Conservation (phyloP, 2,113 vertebrate genomes). For the Elephas maximus region DNA sequence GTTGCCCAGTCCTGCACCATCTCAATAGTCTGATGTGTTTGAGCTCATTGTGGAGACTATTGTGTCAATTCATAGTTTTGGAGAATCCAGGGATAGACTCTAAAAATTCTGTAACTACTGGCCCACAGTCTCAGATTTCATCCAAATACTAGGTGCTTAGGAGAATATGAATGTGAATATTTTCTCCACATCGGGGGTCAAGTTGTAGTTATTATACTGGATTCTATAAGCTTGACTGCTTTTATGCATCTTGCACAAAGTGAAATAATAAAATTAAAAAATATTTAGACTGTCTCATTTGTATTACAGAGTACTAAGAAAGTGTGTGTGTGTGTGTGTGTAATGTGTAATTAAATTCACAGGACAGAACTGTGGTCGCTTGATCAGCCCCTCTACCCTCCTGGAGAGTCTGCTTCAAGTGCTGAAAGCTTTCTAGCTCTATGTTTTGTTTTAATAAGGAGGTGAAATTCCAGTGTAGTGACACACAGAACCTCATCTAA, state of each 20-base stretch:
- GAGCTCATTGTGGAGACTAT: neutral
- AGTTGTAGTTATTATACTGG: neutral
- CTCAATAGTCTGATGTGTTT: neutral
- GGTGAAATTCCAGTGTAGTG: neutral
- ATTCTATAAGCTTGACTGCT: neutral
- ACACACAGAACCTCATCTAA: neutral
- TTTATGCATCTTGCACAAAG: neutral
- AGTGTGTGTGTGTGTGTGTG: neutral
- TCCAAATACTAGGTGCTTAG: neutral
- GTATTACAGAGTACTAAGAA: constrained; percentile 30
- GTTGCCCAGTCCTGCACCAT: neutral
- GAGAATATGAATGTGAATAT: neutral
- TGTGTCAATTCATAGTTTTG: neutral
- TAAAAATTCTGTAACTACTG: neutral
- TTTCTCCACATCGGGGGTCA: neutral
- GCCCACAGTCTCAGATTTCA: neutral
- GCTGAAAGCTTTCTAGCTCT: neutral
- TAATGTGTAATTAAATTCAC: neutral
- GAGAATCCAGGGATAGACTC: neutral
- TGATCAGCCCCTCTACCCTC: neutral
- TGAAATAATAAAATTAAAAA: constrained; percentile 33
- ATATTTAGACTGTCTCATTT: constrained; percentile 8
- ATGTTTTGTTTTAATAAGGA: constrained; percentile 2
- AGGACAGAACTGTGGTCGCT: neutral
- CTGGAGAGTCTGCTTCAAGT: neutral